phyloP scores from a whole-genome alignment of 2,888 invertebrate genomes.

The Aradus depressus region DNA sequence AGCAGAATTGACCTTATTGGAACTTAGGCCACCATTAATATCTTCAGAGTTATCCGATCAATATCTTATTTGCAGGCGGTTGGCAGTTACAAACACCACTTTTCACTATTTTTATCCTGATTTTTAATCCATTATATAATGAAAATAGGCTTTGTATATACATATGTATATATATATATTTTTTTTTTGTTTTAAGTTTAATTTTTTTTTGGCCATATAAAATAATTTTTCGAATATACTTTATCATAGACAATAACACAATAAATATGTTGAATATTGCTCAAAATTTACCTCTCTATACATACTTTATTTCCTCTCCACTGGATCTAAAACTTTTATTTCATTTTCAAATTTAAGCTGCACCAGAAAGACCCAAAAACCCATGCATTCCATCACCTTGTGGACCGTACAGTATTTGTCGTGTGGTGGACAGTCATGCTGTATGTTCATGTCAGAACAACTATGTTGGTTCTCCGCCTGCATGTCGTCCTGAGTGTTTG shows the following conservation, averaged over 20 bases:
- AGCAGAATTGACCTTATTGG: no score
- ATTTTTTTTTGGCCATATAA: neutral
- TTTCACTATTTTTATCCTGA: no score
- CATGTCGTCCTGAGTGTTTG: conserved; percentile 65
- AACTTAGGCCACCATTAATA: no score
- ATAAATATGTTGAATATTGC: conserved; percentile 12
- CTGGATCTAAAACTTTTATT: conserved; percentile 20
- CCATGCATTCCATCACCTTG: conserved; percentile 69
- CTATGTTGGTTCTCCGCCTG: conserved; percentile 63
- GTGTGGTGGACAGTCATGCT: conserved; percentile 56
- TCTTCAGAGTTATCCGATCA: no score
- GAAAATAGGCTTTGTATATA: no score
- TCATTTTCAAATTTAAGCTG: conserved; percentile 32
- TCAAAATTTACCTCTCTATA: conserved; percentile 18
- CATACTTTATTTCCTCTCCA: conserved; percentile 1
- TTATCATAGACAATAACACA: no score
- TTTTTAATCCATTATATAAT: no score
- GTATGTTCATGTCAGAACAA: conserved; percentile 64
- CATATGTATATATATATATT: no score
- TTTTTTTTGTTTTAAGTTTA: neutral
- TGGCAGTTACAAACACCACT: no score
- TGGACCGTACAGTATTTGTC: conserved; percentile 66
- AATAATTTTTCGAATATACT: neutral
- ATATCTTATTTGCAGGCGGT: no score
- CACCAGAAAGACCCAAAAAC: conserved; percentile 42